Percentiles rank a stretch among this genome's conserved stretches.
Conservation (phyloP, 2,888 invertebrate species). For the Cheilosia variabilis region DNA sequence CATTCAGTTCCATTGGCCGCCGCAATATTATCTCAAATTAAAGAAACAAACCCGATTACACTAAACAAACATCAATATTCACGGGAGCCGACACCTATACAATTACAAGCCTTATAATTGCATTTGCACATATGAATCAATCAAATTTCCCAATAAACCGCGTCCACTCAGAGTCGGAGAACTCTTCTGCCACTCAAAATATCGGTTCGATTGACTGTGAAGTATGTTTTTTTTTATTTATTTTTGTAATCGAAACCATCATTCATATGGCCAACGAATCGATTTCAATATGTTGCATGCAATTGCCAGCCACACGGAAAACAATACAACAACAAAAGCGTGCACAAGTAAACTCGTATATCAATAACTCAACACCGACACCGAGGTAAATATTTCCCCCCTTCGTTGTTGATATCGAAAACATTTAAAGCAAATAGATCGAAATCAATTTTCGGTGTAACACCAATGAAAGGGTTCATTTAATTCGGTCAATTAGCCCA, state of each 20-base stretch:
- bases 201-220: conserved; percentile 17
- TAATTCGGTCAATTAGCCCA: conserved; percentile 60
- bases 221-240: conserved; percentile 19
- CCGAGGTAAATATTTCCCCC: conserved; percentile 45
- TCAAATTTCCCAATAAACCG: conserved; percentile 32
- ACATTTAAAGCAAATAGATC: conserved; percentile 69
- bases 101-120: conserved; percentile 14
- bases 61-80: not conserved
- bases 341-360: not conserved
- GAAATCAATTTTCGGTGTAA: conserved; percentile 64
- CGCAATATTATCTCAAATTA: not conserved
- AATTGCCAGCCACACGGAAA: conserved; percentile 10
- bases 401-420: conserved; percentile 58
- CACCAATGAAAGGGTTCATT: conserved; percentile 54
- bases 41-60: not conserved
- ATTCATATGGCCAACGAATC: conserved; percentile 36
- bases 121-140: conserved; percentile 1
- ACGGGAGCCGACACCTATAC: not conserved
- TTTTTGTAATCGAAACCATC: conserved; percentile 50
- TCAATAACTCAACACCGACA: conserved; percentile 45
- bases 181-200: not conserved
- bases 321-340: conserved; percentile 25
- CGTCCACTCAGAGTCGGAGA: not conserved
- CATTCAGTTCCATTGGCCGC: no score
- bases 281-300: conserved; percentile 41